These are phyloP conservation scores for Mimumesa dahlbomi DNA, from an alignment of 2,888 invertebrate genomes.

Conservation along the genomic window DNA sequence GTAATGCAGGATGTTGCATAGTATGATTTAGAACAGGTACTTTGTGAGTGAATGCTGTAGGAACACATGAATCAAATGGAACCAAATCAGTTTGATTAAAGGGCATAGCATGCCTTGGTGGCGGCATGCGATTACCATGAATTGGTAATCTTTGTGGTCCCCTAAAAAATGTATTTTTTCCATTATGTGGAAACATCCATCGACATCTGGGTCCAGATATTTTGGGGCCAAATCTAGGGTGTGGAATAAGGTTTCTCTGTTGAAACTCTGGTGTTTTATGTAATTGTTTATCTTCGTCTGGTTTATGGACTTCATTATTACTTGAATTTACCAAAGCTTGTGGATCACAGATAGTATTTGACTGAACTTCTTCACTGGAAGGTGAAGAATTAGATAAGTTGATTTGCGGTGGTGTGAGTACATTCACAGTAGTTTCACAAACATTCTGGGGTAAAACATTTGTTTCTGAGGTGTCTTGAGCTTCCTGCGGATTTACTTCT, in stretches of 20 bases:
- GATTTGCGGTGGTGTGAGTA: neutral
- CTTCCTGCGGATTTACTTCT: constrained; percentile 8
- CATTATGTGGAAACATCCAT: constrained; percentile 35
- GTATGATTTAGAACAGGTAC: constrained; percentile 30
- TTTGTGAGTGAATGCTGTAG: constrained; percentile 37
- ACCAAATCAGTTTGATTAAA: constrained; percentile 12
- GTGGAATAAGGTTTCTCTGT: constrained; percentile 16
- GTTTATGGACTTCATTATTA: constrained; percentile 23
- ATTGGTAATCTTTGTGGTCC: constrained; percentile 38
- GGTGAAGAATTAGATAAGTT: neutral
- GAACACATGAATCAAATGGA: constrained; percentile 41
- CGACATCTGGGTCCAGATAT: constrained; percentile 17
- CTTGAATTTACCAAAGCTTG: constrained; percentile 3
- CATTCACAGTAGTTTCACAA: neutral
- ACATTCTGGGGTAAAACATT: no score
- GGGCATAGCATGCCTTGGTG: constrained; percentile 4
- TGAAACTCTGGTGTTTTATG: constrained; percentile 20
- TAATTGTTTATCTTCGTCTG: constrained; percentile 7
- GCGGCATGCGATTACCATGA: constrained; percentile 21
- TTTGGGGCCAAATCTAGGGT: constrained; percentile 19
- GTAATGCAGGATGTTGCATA: constrained; percentile 23
- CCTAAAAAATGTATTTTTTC: constrained; percentile 25
- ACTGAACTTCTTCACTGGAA: constrained; percentile 16
- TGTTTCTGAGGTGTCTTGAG: neutral
- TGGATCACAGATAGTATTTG: constrained; percentile 5